Base-by-base conservation (phyloP, 2,797 vertebrate genomes). In the Gobio occitaniae region DNA sequence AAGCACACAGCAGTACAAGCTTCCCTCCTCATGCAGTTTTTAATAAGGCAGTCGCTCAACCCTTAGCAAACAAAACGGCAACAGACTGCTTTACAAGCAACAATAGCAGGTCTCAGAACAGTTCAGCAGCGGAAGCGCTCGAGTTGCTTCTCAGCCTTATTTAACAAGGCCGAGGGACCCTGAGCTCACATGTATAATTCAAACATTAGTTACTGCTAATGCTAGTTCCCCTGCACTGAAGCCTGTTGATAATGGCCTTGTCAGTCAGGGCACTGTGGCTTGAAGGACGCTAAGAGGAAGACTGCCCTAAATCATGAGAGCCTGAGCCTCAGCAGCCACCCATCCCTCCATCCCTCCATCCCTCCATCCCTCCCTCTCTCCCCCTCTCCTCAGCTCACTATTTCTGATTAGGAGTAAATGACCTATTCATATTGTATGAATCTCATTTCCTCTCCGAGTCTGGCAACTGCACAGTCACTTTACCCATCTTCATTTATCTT, bases 391-490 rank as follows among this genome's bases (percentile, higher is more conserved):
- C 25, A 56, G 59, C 77, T 71, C 36, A 52, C 66, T 74, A 61
- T 36, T 86, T 87, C 90, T 92, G 87, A 89, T 85, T 81, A 85
- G 84, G 52, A 61, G 78, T 87, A 86, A 84, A 79, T 85, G 16
- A 74, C 38, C 68, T 70, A 85, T 85, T 85, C 56, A 80, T 85
- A 41, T 85, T 79, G 29, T 2, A 80, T 79, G 76, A 85, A 85
- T 86, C 79, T 77, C 15, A 72, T 85, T 84, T 56, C 78, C 80
- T 63, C 84, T 84, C 72, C 10, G 9, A 82, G 72, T 79, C 66
- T 68, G 41, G 75, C 48, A 61, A 83, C 59, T 84, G 63, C 44
- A 15, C 38, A 63, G 56, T 83, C 74, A 50, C 47, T 78, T 50
- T 79, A 38, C 11, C 21, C 65, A 48, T 65, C 36, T 41, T 74